Evolutionary conservation across 2,888 invertebrate species (phyloP).

Genomic region (Dolichopus griseipennis): DNA sequence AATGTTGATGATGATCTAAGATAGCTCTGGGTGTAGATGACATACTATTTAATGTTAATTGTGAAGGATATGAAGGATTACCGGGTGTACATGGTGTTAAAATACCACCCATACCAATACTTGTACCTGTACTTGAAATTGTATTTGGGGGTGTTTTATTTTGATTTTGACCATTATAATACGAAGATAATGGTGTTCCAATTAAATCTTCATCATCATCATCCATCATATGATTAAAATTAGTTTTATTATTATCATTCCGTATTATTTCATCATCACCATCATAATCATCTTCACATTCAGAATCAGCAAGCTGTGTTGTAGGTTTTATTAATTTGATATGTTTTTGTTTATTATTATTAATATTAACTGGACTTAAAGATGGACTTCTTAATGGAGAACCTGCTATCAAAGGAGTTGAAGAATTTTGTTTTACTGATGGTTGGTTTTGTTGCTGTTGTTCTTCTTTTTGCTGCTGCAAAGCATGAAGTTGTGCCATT

Average conservation of each 20-base stretch:
- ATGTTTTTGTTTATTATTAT: slow-evolving; percentile 14
- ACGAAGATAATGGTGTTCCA: slow-evolving; percentile 39
- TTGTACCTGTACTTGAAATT: slow-evolving; percentile 29
- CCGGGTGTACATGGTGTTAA: slow-evolving; percentile 50
- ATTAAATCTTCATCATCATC: slow-evolving; percentile 8
- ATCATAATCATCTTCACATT: neutral
- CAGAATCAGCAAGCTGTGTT: neutral
- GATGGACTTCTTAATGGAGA: slow-evolving; percentile 43
- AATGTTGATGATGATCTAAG: slow-evolving; percentile 60
- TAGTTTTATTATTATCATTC: slow-evolving; percentile 23
- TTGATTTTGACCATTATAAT: slow-evolving; percentile 27
- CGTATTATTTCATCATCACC: neutral
- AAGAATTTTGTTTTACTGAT: slow-evolving; percentile 33
- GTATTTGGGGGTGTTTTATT: slow-evolving; percentile 51
- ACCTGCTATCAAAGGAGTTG: slow-evolving; percentile 34
- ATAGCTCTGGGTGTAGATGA: slow-evolving; percentile 20
- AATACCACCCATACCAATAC: slow-evolving; percentile 41
- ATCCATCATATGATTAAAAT: slow-evolving; percentile 21
- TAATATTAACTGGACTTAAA: slow-evolving; percentile 36
- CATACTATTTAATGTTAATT: neutral
- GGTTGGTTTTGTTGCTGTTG: slow-evolving; percentile 35
- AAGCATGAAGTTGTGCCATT: slow-evolving; percentile 73
- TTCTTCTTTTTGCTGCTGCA: slow-evolving; percentile 58
- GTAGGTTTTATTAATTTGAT: neutral
- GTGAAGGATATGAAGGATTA: slow-evolving; percentile 42